These are phyloP conservation scores for Oikopleura dioica DNA, from an alignment of 23 tunicate species.

Conservation along the genomic window DNA sequence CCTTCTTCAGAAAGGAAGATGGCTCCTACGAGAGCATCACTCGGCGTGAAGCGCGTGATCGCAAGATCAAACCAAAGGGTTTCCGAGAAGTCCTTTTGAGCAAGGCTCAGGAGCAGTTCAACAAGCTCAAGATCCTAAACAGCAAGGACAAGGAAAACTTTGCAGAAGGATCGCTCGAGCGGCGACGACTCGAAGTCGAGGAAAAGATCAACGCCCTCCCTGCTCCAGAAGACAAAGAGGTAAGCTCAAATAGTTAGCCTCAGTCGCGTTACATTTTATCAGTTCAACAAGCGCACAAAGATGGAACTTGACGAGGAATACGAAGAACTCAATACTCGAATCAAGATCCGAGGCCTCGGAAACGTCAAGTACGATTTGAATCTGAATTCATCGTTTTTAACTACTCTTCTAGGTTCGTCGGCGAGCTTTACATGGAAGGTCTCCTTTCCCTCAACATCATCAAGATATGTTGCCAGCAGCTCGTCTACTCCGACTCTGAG, in stretches of 20 bases:
- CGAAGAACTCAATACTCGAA: background rate
- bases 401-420: conserved; percentile 5
- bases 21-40: background rate
- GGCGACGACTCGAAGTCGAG: background rate
- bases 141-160: background rate
- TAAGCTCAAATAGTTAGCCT: background rate
- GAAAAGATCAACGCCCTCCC: background rate
- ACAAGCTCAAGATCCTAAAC: background rate
- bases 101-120: background rate
- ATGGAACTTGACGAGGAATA: background rate
- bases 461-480: background rate
- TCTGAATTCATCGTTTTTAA: background rate
- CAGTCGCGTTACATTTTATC: background rate
- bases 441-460: background rate
- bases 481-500: background rate
- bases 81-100: background rate
- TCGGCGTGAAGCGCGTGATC: background rate
- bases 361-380: background rate
- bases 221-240: background rate
- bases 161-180: background rate
- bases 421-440: background rate
- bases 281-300: background rate
- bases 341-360: background rate
- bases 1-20: background rate
- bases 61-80: background rate